A percentile compares a stretch with the other conserved stretches of the same genome.
phyloP scores from a whole-genome alignment of 2,888 invertebrate species.

The Minunthozetes semirufus region DNA sequence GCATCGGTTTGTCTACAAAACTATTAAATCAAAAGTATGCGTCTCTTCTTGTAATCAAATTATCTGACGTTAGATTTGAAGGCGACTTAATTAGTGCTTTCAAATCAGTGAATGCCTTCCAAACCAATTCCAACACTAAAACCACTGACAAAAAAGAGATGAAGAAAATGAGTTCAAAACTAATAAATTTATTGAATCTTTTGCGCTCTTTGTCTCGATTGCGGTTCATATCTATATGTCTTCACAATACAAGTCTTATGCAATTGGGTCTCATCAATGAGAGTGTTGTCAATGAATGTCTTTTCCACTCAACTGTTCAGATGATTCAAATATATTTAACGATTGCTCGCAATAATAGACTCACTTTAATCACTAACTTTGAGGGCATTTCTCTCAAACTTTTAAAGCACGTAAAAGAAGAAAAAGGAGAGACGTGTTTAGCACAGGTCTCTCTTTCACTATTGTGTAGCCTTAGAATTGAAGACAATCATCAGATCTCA shows the following conservation, averaged over 20 bases:
- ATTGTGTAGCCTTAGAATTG: not conserved
- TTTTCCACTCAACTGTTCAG: conserved; percentile 34
- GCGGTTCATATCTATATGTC: conserved; percentile 15
- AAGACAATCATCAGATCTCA: conserved; percentile 21
- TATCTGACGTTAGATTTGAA: conserved; percentile 33
- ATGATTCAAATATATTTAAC: conserved; percentile 29
- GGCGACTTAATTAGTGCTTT: conserved; percentile 31
- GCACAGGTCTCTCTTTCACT: conserved; percentile 32
- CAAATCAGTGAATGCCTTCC: not conserved
- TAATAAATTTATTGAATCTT: not conserved
- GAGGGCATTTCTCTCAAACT: conserved; percentile 31
- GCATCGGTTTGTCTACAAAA: conserved; percentile 37
- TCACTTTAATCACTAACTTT: conserved; percentile 30
- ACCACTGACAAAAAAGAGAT: not conserved
- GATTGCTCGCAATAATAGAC: not conserved
- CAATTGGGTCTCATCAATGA: conserved; percentile 30
- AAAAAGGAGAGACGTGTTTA: conserved; percentile 24
- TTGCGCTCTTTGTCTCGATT: conserved; percentile 5
- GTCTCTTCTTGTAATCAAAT: conserved; percentile 33
- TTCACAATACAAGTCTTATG: conserved; percentile 35
- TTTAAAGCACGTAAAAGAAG: conserved; percentile 14
- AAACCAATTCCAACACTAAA: not conserved
- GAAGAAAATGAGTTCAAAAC: not conserved
- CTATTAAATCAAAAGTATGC: conserved; percentile 39
- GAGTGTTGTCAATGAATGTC: conserved; percentile 27